These are phyloP conservation scores for Alca torda DNA, from an alignment of 2,797 vertebrate species.

Conservation along the genomic window DNA sequence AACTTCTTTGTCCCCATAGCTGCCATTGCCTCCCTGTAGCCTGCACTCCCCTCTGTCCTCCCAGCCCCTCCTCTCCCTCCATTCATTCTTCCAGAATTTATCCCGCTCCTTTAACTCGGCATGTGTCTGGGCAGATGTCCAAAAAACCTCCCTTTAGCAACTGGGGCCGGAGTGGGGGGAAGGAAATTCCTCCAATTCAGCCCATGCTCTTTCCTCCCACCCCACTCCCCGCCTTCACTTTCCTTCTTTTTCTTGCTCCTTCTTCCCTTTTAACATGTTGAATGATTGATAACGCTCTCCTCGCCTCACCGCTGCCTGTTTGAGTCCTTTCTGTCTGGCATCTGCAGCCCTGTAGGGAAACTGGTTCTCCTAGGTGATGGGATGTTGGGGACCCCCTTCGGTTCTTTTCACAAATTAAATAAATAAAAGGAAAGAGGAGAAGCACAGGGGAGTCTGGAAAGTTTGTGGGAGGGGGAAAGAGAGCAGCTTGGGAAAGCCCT, in stretches of 20 bases:
- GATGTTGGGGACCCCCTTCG: conserved; percentile 73
- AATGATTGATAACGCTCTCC: conserved; percentile 74
- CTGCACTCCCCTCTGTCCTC: conserved; percentile 49
- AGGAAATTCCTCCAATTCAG: conserved; percentile 75
- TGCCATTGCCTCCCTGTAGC: neutral
- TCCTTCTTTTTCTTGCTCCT: conserved; percentile 67
- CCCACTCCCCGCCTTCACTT: conserved; percentile 41
- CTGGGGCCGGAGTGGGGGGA: neutral
- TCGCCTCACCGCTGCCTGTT: conserved; percentile 61
- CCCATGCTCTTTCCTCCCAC: conserved; percentile 39
- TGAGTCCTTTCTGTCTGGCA: conserved; percentile 74
- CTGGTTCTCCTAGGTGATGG: conserved; percentile 64
- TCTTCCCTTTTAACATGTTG: conserved; percentile 71
- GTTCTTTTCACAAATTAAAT: conserved; percentile 81
- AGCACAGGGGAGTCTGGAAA: neutral
- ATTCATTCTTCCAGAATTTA: conserved; percentile 79
- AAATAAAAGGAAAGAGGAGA: conserved; percentile 25
- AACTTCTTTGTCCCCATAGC: conserved; percentile 66
- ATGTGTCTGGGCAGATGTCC: conserved; percentile 98
- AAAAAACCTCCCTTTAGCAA: conserved; percentile 82
- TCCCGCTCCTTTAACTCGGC: conserved; percentile 80
- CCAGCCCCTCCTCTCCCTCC: conserved; percentile 63
- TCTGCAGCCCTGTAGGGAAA: conserved; percentile 80
- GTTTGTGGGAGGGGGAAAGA: neutral
- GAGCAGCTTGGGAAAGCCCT: conserved; percentile 61